A percentile compares a stretch with the other conserved stretches of the same genome.
phyloP scores from a whole-genome alignment of 2,113 vertebrate genomes.

The Ondatra zibethicus region DNA sequence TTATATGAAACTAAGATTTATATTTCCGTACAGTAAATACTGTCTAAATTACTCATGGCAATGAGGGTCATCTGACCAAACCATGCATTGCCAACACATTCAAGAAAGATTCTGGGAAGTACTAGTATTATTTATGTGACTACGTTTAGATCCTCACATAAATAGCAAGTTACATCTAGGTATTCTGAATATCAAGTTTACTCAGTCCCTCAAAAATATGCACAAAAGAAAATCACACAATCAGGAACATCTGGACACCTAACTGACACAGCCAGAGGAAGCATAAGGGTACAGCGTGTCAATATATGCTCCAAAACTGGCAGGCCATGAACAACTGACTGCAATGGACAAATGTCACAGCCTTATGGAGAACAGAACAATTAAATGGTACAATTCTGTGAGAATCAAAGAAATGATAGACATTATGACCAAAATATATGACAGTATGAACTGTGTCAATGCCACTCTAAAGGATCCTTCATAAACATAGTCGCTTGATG shows the following conservation, averaged over 20 bases:
- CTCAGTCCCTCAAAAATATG: background rate
- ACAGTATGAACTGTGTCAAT: background rate
- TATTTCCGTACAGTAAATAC: background rate
- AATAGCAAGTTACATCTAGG: background rate
- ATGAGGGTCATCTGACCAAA: background rate
- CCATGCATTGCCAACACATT: background rate
- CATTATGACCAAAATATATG: slow-evolving; percentile 7
- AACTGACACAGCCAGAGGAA: background rate
- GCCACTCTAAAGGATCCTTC: background rate
- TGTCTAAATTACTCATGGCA: background rate
- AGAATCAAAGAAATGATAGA: background rate
- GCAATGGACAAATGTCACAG: background rate
- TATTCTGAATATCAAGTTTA: background rate
- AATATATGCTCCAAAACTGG: background rate
- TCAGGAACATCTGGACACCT: background rate
- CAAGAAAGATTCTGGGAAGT: background rate
- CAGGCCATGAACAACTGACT: background rate
- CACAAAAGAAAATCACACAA: slow-evolving; percentile 10
- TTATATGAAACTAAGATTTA: slow-evolving; percentile 8
- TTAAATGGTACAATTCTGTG: background rate
- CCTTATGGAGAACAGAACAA: background rate
- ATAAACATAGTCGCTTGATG: background rate
- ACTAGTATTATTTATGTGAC: background rate
- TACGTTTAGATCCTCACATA: background rate
- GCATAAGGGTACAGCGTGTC: background rate